These are phyloP conservation scores for Chloroclysta siterata DNA, from an alignment of 2,888 invertebrate species.

Conservation along the genomic window DNA sequence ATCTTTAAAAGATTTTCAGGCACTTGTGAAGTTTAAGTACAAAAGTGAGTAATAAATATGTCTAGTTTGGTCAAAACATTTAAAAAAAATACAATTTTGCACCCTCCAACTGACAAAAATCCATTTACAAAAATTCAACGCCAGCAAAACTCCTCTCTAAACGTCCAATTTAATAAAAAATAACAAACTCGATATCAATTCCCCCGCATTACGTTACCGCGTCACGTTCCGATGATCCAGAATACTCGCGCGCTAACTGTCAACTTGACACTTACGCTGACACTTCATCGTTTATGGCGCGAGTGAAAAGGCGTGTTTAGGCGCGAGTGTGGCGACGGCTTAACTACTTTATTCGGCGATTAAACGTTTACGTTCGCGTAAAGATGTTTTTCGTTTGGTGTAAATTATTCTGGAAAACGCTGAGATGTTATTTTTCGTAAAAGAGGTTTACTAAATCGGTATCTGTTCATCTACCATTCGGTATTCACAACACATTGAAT, in stretches of 20 bases:
- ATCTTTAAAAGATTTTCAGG: too few species aligned
- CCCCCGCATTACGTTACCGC: constrained; percentile 26
- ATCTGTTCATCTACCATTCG: background rate
- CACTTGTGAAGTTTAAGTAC: too few species aligned
- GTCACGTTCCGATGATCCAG: constrained; percentile 36
- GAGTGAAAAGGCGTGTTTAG: constrained; percentile 28
- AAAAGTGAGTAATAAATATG: too few species aligned
- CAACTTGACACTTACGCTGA: constrained; percentile 27
- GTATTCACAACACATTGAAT: background rate
- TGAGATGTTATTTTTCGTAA: constrained; percentile 1
- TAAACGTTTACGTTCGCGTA: constrained; percentile 23
- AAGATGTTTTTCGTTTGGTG: constrained; percentile 20
- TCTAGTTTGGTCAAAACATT: too few species aligned
- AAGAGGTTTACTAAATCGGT: background rate
- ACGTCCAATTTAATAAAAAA: constrained; percentile 32
- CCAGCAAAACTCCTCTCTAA: constrained; percentile 5
- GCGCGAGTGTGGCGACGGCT: constrained; percentile 25
- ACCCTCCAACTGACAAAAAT: constrained; percentile 3
- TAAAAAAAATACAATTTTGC: background rate
- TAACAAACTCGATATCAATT: constrained; percentile 37
- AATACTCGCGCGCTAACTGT: constrained; percentile 28
- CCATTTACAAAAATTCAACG: constrained; percentile 10
- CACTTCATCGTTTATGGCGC: constrained; percentile 34
- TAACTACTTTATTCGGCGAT: constrained; percentile 31
- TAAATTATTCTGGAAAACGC: constrained; percentile 3